Evolutionary conservation across 2,888 invertebrate genomes (phyloP), one percentile per base, ranked within the genome.

Genomic region (Thera obeliscata): DNA sequence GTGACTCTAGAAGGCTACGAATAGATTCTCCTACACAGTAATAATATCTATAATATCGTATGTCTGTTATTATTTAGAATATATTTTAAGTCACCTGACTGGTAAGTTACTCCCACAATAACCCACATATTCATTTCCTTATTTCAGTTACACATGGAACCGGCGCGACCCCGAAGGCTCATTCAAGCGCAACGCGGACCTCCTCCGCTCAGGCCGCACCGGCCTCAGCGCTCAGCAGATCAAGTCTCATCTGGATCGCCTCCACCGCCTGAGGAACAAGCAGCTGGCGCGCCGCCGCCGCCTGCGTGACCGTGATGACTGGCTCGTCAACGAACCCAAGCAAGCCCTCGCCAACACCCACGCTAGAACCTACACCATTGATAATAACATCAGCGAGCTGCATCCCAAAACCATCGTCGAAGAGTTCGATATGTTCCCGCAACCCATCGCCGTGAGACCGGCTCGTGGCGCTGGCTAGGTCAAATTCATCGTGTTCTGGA

Each of bases 391-490:
- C 68, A 94, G 94, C 79, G 94, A 94, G 0, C 83, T 95, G 3
- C 94, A 95, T 76, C 95, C 95, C 2, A 94, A 94, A 74, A 92
- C 94, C 1, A 95, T 95, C 49, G 94, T 95, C 0, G 95, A 95
- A 77, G 93, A 93, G 74, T 91, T 94, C 74, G 89, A 91, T 48
- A 89, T 91, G 86, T 82, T 88, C 67, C 87, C 89, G 5, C 85
- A 87, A 2, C 87, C 69, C 52, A 58, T 61, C 11, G 56, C 67
- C 48, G 59, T 85, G 11, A 76, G 84, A 64, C 79, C 81, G 2
- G 82, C 78, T 2, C 79, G 84, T 38, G 78, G 80, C 35, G 78
- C 81, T 64, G 79, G 64, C 56, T 71, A 69, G 65, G 70, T 55
- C 66, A n/a, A 11, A 33, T n/a, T 11, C 3, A 3, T 38, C 35